Evolutionary conservation across 2,888 invertebrate genomes (phyloP), one percentile per base, ranked within the genome.

Genomic region (Philereme vetulata): DNA sequence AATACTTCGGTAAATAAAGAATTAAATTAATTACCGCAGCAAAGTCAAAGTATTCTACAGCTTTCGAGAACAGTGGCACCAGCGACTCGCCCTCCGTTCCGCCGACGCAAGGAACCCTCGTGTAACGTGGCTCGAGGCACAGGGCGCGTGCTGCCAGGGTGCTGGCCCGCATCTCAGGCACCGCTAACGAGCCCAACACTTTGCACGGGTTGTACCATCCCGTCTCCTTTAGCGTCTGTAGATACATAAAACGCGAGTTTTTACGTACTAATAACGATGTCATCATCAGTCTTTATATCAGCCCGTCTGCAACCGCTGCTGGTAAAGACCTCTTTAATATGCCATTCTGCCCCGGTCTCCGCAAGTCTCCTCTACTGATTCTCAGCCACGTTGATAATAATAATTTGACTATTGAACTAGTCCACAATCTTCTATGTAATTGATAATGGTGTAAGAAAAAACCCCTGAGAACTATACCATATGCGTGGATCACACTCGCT

Each of bases 101-200:
- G 0, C 89, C 90, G 2, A 91, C 85, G 67, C 90, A 90, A 0
- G 91, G 91, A 6, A 92, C 89, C 46, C 88, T 78, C 2, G 88
- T 86, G 66, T 85, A 88, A 11, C 81, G 70, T 0, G 91, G 91
- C 56, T 91, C 91, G 3, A 91, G 79, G 51, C 82, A 78, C 3
- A 91, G 78, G 0, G 86, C 88, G 0, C 84, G 78, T 4, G 91
- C 90, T 0, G 90, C 90, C 1, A 91, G 70, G 0, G 90, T 89
- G 62, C 88, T 91, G 8, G 92, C 90, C 4, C 91, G 80, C 91
- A 90, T 89, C 70, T 92, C 92, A 0, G 84, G 88, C 5, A 90
- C 88, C 0, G 92, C 90, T 42, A 91, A 50, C 1, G 91, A 91
- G 0, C 92, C 92, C 34, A 92, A 64, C 36, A 92, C 60, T 65